Percentiles rank a stretch among this genome's conserved stretches.
Evolutionary conservation across 2,797 vertebrate species (phyloP).

Genomic region (Coracias cyanogaster): DNA sequence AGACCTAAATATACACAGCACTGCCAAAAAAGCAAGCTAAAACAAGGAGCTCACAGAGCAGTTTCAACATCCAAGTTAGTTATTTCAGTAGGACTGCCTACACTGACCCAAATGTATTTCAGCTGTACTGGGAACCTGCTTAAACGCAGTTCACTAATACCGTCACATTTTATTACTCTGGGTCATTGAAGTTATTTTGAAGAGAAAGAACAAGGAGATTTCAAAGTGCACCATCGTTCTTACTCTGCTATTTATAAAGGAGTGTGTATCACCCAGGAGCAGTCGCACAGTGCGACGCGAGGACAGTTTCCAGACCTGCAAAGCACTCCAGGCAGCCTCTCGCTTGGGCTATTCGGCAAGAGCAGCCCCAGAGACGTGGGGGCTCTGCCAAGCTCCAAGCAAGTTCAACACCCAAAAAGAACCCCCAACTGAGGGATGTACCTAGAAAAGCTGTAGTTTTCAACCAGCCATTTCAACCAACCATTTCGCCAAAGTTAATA

Average conservation of each 20-base stretch:
- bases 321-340: background rate
- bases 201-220: background rate
- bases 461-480: background rate
- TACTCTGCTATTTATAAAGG: background rate
- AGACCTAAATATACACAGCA: background rate
- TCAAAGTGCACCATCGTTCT: background rate
- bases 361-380: fast-evolving
- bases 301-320: background rate
- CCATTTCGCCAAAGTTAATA: background rate
- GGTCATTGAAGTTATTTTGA: background rate
- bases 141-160: background rate
- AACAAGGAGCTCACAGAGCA: background rate
- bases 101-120: slow-evolving; percentile 45
- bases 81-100: slow-evolving; percentile 22
- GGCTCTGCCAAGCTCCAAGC: background rate
- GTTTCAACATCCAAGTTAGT: slow-evolving; percentile 39
- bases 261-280: background rate
- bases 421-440: fast-evolving
- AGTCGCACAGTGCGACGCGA: fast-evolving
- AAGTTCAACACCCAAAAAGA: background rate
- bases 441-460: background rate
- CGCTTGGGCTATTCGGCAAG: background rate
- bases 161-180: background rate
- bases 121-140: background rate
- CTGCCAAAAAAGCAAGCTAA: slow-evolving; percentile 35